phyloP scores from a whole-genome alignment of 2,888 invertebrate species.

The Cataglyphis cursor region DNA sequence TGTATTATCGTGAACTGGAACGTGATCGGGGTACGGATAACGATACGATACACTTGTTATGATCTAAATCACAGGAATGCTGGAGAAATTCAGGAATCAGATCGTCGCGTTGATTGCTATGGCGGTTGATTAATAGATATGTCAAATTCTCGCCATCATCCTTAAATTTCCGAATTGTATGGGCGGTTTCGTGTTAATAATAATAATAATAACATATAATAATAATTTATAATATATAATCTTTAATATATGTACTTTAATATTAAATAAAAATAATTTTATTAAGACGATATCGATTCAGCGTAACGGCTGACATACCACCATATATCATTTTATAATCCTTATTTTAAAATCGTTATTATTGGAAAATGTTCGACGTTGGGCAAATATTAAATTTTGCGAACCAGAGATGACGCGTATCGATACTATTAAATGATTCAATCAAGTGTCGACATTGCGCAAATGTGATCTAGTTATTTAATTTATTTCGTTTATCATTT shows the following conservation, averaged over 20 bases:
- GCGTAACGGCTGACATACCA: background rate
- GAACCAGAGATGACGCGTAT: background rate
- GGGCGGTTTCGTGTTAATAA: background rate
- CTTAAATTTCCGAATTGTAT: constrained; percentile 35
- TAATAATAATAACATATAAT: too few species aligned
- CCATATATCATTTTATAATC: background rate
- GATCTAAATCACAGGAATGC: constrained; percentile 55
- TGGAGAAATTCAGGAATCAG: constrained; percentile 35
- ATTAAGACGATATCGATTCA: constrained; percentile 14
- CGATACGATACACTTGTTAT: constrained; percentile 36
- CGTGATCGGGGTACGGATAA: constrained; percentile 41
- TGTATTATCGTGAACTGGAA: constrained; percentile 42
- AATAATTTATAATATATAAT: too few species aligned
- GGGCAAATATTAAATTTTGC: constrained; percentile 11
- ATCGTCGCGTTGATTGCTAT: constrained; percentile 28
- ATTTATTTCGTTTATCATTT: background rate
- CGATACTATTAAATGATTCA: constrained; percentile 4
- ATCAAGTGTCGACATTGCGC: background rate
- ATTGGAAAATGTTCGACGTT: background rate
- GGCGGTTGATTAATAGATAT: constrained; percentile 27
- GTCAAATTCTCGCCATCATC: constrained; percentile 40
- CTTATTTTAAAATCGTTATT: background rate
- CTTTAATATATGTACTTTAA: too few species aligned
- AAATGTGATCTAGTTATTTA: background rate
- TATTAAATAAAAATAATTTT: too few species aligned